These are phyloP conservation scores for Scomber scombrus DNA, from an alignment of 2,113 vertebrate species.

Conservation along the genomic window DNA sequence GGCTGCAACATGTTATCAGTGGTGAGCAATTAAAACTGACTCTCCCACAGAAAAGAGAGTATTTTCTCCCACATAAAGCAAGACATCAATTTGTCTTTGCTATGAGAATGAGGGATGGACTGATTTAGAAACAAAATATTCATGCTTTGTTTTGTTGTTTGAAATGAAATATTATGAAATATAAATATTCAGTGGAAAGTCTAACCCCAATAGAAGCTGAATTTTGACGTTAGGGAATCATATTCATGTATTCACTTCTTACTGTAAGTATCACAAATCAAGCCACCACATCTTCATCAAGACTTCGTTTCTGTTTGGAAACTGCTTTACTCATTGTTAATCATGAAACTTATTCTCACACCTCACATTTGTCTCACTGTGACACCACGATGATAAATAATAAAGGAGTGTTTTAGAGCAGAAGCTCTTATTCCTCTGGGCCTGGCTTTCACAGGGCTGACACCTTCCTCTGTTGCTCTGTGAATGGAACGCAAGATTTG, in stretches of 20 bases:
- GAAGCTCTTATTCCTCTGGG: constrained; percentile 17
- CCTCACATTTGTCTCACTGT: not conserved
- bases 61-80: constrained; percentile 26
- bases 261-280: not conserved
- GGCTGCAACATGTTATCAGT: constrained; percentile 53
- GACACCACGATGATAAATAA: constrained; percentile 46
- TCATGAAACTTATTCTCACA: constrained; percentile 3
- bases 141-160: not conserved
- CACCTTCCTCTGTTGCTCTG: constrained; percentile 43
- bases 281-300: not conserved
- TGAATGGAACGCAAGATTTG: constrained; percentile 32
- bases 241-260: not conserved
- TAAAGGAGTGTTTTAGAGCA: not conserved
- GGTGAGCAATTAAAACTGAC: constrained; percentile 53
- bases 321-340: not conserved
- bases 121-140: not conserved
- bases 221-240: not conserved
- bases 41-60: constrained; percentile 44
- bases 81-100: constrained; percentile 52
- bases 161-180: not conserved
- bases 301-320: not conserved
- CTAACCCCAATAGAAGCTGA: not conserved
- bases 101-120: constrained; percentile 21
- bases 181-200: not conserved
- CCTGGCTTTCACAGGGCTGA: constrained; percentile 3